Evolutionary conservation across 2,888 invertebrate species (phyloP).

Genomic region (Netelia melanura): DNA sequence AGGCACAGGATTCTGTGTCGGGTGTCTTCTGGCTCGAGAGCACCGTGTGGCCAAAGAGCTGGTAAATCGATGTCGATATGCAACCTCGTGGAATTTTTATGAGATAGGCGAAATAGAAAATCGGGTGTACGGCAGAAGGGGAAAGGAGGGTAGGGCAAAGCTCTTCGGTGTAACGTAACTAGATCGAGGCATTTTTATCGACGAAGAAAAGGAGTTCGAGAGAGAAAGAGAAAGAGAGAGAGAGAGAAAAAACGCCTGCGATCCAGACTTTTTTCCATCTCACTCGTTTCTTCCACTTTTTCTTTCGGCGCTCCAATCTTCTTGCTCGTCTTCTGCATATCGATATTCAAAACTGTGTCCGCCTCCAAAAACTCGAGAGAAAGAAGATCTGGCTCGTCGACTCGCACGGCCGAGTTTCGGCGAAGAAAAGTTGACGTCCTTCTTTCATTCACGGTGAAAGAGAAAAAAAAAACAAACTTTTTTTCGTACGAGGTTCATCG

Average conservation of each 20-base stretch:
- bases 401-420: conserved; percentile 54
- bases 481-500: background rate
- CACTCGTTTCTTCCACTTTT: conserved; percentile 14
- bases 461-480: background rate
- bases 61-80: conserved; percentile 65
- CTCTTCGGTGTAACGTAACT: conserved; percentile 44
- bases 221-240: background rate
- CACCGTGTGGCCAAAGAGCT: conserved; percentile 48
- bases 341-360: conserved; percentile 66
- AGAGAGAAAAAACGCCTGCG: background rate
- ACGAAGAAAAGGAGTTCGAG: conserved; percentile 45
- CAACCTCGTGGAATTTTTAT: conserved; percentile 62
- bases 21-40: background rate
- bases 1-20: conserved; percentile 1
- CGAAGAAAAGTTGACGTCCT: conserved; percentile 46
- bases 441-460: background rate
- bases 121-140: conserved; percentile 22
- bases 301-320: conserved; percentile 17
- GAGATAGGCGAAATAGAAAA: conserved; percentile 66
- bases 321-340: conserved; percentile 42
- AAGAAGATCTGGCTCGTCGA: conserved; percentile 63
- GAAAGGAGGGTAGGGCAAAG: background rate
- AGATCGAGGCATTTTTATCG: conserved; percentile 63
- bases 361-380: conserved; percentile 41
- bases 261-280: conserved; percentile 6